Evolutionary conservation across 2,888 invertebrate species (phyloP), one percentile per base, ranked within the genome.

Genomic region (Thelaira solivaga): DNA sequence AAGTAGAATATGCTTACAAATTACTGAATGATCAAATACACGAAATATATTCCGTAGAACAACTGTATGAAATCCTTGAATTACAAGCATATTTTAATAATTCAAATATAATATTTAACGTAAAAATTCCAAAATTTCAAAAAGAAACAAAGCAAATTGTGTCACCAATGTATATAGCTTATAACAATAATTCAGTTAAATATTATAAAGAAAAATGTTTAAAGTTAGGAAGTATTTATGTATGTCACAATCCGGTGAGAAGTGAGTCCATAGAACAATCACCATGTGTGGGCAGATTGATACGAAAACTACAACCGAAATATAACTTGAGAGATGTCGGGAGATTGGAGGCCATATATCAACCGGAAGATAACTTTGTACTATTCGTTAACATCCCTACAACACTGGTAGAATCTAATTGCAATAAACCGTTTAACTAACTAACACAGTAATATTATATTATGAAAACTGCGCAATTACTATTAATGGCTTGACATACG

Each of bases 11-110:
- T 36, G 49, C 36, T 4, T 47, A 49, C 6, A 6, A 47, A 16
- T 1, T 18, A 49, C 4, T 62, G 31, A 59, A 55, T 18, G 47
- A 76, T 11, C 75, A 80, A 80, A 39, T 55, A 11, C 55, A 67
- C 31, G 13, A 67, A n/a, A 51, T 76, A 43, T 11, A 64, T 45
- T 79, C 76, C 8, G 24, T 67, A 13, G 76, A 80, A 76, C 29
- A 76, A 18, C 41, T 80, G 3, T 81, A 79, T 39, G 80, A 79
- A 73, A 11, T 80, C 4, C 36, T 80, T 16, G 57, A 24, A 76
- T 11, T 31, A 39, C 29, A 80, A 45, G 61, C 61, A 31, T 61
- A 61, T 22, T 13, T 31, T 8, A 45, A 61, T 22, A 22, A 47
- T 13, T 45, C 61, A 20, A 61, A 61, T 8, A 77, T 81, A 16